Evolutionary conservation across 2,888 invertebrate species (phyloP).

Genomic region (Drosophila affinis): DNA sequence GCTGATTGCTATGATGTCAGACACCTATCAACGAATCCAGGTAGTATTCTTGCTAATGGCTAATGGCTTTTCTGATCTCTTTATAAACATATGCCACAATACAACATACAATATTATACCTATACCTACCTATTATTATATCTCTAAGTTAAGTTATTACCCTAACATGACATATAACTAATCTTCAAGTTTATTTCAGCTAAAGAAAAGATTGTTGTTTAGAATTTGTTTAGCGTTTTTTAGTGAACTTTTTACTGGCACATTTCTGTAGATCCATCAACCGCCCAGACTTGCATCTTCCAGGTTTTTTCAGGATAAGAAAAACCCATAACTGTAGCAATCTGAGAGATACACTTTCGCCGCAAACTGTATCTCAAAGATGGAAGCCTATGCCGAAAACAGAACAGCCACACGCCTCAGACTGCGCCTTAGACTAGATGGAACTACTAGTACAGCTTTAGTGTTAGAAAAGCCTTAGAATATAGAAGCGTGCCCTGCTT

Average conservation of each 20-base stretch:
- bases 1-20: constrained; percentile 99
- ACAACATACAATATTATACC: constrained; percentile 3
- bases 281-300: constrained; percentile 84
- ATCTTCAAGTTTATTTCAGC: constrained; percentile 63
- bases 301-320: constrained; percentile 70
- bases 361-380: constrained; percentile 58
- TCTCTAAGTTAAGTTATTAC: constrained; percentile 56
- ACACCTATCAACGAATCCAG: constrained; percentile 99
- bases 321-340: constrained; percentile 34
- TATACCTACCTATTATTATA: neutral
- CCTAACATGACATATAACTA: constrained; percentile 31
- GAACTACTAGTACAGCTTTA: neutral
- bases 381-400: constrained; percentile 16
- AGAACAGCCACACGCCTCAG: constrained; percentile 2
- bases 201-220: neutral
- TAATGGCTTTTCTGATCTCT: constrained; percentile 27
- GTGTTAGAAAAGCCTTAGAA: constrained; percentile 42
- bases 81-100: constrained; percentile 17
- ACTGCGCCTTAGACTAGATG: constrained; percentile 23
- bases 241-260: constrained; percentile 48
- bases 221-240: neutral
- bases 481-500: constrained; percentile 58
- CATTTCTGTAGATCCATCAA: constrained; percentile 82
- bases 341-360: constrained; percentile 63
- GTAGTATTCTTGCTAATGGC: constrained; percentile 85